Conservation (phyloP, 2,888 invertebrate species). For the Marasmarcha lunaedactyla region DNA sequence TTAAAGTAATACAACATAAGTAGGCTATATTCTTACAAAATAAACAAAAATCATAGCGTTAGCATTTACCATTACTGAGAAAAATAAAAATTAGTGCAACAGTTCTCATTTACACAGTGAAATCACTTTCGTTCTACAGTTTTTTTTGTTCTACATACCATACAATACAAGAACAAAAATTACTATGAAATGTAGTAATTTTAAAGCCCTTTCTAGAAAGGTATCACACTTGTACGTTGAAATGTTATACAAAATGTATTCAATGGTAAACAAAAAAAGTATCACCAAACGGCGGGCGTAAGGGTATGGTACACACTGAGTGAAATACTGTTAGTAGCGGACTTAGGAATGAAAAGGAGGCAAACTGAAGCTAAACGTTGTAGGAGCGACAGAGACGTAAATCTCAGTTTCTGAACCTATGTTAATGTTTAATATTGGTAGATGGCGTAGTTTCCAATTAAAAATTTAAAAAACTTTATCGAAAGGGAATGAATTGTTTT, state of each 20-base stretch:
- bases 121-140: not conserved
- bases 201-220: conserved; percentile 2
- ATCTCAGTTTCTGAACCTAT: too few species aligned
- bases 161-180: conserved; percentile 4
- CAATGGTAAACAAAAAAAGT: not conserved
- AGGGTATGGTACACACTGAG: too few species aligned
- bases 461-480: too few species aligned
- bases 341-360: too few species aligned
- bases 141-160: conserved; percentile 6
- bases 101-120: conserved; percentile 2
- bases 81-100: conserved; percentile 2
- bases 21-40: conserved; percentile 1
- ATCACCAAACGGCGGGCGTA: too few species aligned
- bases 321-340: not conserved
- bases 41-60: too few species aligned
- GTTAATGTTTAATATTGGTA: too few species aligned
- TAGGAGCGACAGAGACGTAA: too few species aligned
- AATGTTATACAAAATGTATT: not conserved
- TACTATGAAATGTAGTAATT: conserved; percentile 2
- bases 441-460: too few species aligned
- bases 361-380: too few species aligned
- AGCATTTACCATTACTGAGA: too few species aligned
- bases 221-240: not conserved
- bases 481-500: too few species aligned
- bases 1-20: not conserved